phyloP scores from a whole-genome alignment of 2,113 vertebrate species.

The Hirundichthys speculiger region DNA sequence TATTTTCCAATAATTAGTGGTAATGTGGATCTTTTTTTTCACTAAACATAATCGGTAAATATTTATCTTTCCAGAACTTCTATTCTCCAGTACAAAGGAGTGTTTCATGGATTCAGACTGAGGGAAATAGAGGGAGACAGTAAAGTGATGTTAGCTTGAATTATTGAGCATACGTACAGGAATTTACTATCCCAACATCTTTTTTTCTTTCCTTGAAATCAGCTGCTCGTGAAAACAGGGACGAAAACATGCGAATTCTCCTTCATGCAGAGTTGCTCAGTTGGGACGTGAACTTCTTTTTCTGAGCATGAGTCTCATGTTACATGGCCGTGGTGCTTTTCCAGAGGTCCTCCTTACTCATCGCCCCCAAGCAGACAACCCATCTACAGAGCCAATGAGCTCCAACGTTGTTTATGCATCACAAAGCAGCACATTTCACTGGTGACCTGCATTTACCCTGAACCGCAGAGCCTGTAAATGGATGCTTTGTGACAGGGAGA shows the following conservation, averaged over 20 bases:
- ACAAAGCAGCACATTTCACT: slow-evolving; percentile 61
- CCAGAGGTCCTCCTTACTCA: slow-evolving; percentile 13
- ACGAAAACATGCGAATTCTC: background rate
- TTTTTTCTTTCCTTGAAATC: no score
- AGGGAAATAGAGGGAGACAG: slow-evolving; percentile 21
- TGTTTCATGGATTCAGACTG: no score
- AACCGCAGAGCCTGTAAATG: slow-evolving; percentile 41
- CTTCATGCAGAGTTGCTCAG: background rate
- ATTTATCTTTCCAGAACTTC: no score
- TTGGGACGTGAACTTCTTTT: background rate
- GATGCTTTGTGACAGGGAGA: slow-evolving; percentile 68
- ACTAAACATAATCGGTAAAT: no score
- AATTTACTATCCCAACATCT: no score
- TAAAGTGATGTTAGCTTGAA: slow-evolving; percentile 19
- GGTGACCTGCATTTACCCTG: slow-evolving; percentile 64
- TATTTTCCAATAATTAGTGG: no score
- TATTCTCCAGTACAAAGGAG: no score
- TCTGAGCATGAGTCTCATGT: slow-evolving; percentile 6
- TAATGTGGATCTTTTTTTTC: no score
- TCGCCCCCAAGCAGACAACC: slow-evolving; percentile 3
- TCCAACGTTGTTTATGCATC: slow-evolving; percentile 50
- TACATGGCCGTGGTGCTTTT: background rate
- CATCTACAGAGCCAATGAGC: slow-evolving; percentile 30
- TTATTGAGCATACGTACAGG: slow-evolving; percentile 28
- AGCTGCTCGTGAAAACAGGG: background rate